Base-by-base conservation (phyloP, 1,140 invertebrate genomes). In the Temnothorax longispinosus region DNA sequence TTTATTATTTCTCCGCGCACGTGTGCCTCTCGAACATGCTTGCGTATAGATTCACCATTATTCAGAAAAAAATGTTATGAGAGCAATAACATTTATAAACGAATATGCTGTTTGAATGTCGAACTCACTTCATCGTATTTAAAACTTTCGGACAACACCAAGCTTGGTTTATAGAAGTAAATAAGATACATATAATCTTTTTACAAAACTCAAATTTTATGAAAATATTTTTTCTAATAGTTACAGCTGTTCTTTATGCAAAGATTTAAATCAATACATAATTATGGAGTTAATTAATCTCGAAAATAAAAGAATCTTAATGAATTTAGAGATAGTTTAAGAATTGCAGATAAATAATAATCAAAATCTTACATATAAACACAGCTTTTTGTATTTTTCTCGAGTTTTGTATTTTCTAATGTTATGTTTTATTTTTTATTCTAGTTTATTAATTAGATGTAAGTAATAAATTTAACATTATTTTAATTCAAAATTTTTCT, bases 41-140 rank as follows among this genome's bases (percentile, higher is more conserved):
- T 69, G 50, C 11, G 13, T 21, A 54, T 21, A 54, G 74, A 44
- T 32, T 60, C 21, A 52, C 11, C 8, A 4, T 3, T n/a, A 13
- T 65, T 50, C 4, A n/a, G n/a, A 21, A 50, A 35, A 35, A 3
- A 58, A 58, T 50, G 41, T 32, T 65, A 71, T 72, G 85, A 64
- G 64, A 86, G 82, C 50, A 52, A 78, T 91, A 80, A 89, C 62
- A 41, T 38, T 69, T 52, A 52, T 3, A 21, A 47, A 74, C 21
- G 47, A 58, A 13, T 13, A 3, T 27, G 27, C 81, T 54, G 52
- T 5, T n/a, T 0, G 52, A 54, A 54, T 54, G 32, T 78, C 35
- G 41, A 54, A 77, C 62, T 50, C 8, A 54, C 6, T 35, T 54
- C 13, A 35, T n/a, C 15, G 11, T 5, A 35, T 11, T 50, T 7